Percentiles rank a stretch among this genome's conserved stretches.
Conservation (phyloP, 2,888 invertebrate genomes). For the Salticus scenicus region DNA sequence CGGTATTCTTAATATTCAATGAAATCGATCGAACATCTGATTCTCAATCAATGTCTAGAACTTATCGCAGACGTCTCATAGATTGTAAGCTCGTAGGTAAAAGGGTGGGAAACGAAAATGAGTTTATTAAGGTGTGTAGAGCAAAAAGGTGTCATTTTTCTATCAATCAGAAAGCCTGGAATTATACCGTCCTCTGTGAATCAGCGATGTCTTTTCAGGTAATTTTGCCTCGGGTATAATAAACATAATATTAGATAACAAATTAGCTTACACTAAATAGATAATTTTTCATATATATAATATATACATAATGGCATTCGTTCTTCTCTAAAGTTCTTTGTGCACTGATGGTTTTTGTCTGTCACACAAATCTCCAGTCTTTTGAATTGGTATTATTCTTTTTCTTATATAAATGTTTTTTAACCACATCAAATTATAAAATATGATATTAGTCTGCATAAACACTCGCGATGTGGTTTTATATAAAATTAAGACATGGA, state of each 20-base stretch:
- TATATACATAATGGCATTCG: too few relatives aligned
- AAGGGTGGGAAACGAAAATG: slow-evolving; percentile 25
- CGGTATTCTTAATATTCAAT: slow-evolving; percentile 28
- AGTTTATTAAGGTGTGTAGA: slow-evolving; percentile 24
- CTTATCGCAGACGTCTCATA: background rate
- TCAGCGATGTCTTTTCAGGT: background rate
- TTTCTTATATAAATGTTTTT: too few relatives aligned
- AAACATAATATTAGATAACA: background rate
- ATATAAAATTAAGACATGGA: too few relatives aligned
- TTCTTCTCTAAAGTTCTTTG: too few relatives aligned
- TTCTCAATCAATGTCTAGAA: slow-evolving; percentile 29
- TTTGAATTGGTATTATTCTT: too few relatives aligned
- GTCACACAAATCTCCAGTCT: too few relatives aligned
- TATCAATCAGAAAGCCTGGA: background rate
- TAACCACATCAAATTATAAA: too few relatives aligned
- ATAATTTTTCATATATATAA: too few relatives aligned
- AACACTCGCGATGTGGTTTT: too few relatives aligned
- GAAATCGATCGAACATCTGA: slow-evolving; percentile 9
- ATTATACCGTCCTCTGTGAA: background rate
- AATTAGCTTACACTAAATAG: too few relatives aligned
- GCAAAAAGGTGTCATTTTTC: slow-evolving; percentile 33
- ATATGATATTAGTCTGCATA: too few relatives aligned
- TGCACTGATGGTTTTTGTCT: too few relatives aligned
- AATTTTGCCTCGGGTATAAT: background rate
- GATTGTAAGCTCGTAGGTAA: slow-evolving; percentile 26